Evolutionary conservation across 2,888 invertebrate species (phyloP), one percentile per base, ranked within the genome.

Genomic region (Synergus itoensis): DNA sequence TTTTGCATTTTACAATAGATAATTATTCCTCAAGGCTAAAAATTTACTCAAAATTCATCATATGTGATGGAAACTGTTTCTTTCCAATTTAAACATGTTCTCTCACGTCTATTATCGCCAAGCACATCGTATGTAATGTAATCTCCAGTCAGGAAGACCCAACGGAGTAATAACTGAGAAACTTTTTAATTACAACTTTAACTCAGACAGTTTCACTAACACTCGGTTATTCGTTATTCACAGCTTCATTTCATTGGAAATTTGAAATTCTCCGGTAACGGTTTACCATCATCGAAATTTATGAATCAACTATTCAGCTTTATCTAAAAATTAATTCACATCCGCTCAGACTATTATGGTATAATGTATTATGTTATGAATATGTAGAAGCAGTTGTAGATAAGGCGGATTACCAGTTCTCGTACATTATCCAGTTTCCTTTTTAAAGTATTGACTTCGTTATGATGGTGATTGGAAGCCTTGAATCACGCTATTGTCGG

Each of bases 161-260:
- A 21, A 28, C 11, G 62, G 28, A 21, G 28, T 21, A 62, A 62
- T 62, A 62, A 28, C 21, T 28, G 62, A 62, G 21, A 62, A 62
- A 62, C 62, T 62, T 62, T 62, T 21, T 28, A 28, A 62, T 62
- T 62, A 28, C 12, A 62, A 62, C 28, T 21, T 62, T 62, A 62
- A 28, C 18, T 18, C 2, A 28, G 21, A 9, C 12, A 62, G 62
- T 28, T 62, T 62, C 21, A 62, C 21, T 62, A 12, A 12, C 21
- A 57, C 57, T 57, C 18, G 4, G n/a, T 57, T 28, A 28, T 28
- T 60, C 18, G 60, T 60, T 60, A 18, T 18, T 8, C 3, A 5
- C 18, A 18, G n/a, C n/a, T n/a, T 18, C 60, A 18, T 60, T 18
- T 18, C 18, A 60, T 60, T 9, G 18, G 8, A 60, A 62, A 18